Evolutionary conservation across 2,797 vertebrate genomes (phyloP), one percentile per base, ranked within the genome.

Genomic region (Chelon labrosus): DNA sequence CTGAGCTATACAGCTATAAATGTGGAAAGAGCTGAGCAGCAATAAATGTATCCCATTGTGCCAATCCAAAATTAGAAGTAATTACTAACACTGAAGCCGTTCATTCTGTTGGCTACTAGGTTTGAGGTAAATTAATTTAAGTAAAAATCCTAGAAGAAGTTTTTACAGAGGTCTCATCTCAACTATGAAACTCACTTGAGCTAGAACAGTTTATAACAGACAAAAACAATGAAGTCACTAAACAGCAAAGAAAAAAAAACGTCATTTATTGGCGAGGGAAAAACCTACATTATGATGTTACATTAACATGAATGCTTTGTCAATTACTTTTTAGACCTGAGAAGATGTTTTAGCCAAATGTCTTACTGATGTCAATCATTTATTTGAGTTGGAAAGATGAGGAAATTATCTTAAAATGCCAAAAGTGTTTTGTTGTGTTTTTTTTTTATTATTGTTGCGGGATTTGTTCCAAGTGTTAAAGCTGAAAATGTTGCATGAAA

Each of bases 291-390:
- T 35, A 62, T 9, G 1, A 70, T 55, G 54, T 49, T 58, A 16
- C 52, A 70, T 66, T 58, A 52, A 65, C 44, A 65, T 49, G 9
- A 46, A n/a, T 39, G 31, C 50, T 73, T 65, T 63, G 20, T 70
- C 57, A 58, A 65, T 64, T 61, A 70, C 16, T 17, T 72, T 67
- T 68, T 60, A 57, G 49, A 37, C 54, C 65, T 39, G n/a, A n/a
- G 10, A 53, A 53, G 4, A 41, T 2, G 55, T 72, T 62, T 78
- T 56, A 51, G 25, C 17, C 12, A 63, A 64, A 44, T 0, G 6
- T 27, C 66, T 71, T 70, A 12, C 31, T 44, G 22, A 67, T 50
- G 52, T 8, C 20, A 11, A 58, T 74, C 57, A 52, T 52, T 65
- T 0, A 25, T 51, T 22, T 55, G 12, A 16, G 31, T 5, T 9